Evolutionary conservation across 2,797 vertebrate species (phyloP).

Genomic region (Pristis pectinata): DNA sequence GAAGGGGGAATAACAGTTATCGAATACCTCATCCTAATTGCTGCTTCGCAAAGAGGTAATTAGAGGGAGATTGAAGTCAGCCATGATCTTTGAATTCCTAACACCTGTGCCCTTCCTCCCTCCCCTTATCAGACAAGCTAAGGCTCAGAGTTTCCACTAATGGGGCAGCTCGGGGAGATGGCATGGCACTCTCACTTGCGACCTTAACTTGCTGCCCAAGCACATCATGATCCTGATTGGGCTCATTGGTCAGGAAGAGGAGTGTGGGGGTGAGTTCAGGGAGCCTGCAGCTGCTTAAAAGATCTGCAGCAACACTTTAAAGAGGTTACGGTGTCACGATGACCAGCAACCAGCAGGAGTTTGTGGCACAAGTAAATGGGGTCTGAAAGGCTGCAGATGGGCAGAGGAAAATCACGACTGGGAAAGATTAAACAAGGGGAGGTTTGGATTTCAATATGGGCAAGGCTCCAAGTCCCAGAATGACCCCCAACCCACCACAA

Average conservation of each 20-base stretch:
- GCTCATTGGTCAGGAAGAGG: neutral
- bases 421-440: neutral
- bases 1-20: neutral
- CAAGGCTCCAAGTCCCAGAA: neutral
- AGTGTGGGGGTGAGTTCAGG: neutral
- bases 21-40: neutral
- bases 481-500: neutral
- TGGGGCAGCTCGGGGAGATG: neutral
- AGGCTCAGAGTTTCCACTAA: neutral
- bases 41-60: neutral
- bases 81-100: neutral
- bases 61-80: neutral
- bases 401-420: neutral
- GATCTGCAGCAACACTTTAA: too few relatives aligned
- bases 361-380: neutral
- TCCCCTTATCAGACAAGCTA: neutral
- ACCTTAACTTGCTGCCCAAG: neutral
- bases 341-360: neutral
- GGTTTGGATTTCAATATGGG: neutral
- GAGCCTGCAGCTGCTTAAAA: too few relatives aligned
- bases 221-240: neutral
- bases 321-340: too few relatives aligned
- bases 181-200: too few relatives aligned
- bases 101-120: too few relatives aligned
- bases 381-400: neutral